Evolutionary conservation across 2,888 invertebrate species (phyloP), one percentile per base, ranked within the genome.

Genomic region (Epirrhoe alternata): DNA sequence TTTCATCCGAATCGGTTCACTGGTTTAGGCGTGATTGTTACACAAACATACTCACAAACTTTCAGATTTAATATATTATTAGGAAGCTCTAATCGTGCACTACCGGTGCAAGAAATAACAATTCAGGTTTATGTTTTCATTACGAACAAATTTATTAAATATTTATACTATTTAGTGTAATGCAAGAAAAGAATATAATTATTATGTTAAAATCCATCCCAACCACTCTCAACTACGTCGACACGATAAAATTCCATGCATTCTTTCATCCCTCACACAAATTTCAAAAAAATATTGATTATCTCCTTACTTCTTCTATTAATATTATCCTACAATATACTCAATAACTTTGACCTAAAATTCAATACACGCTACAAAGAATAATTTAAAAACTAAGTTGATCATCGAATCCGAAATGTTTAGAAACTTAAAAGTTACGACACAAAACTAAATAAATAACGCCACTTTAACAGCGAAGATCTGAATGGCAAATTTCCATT

Each of bases 111-210:
- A 45, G 8, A 61, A 61, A 53, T 38, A 50, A 56, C 14, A 62
- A 55, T 62, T 62, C 35, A 55, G 16, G 31, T 10, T 33, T 7
- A 4, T 6, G 38, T 55, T 68, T 66, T 55, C 5, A 64, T 54
- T 68, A 61, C 52, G 38, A 63, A 66, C 73, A 71, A 71, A 64
- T 71, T 72, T 61, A 66, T 68, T 63, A 57, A 58, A 50, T 59
- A 64, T 60, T 64, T 42, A 61, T 56, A 30, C 57, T 54, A 69
- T 56, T 65, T 53, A 30, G 53, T 30, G 24, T 16, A 53, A 61
- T 61, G 38, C 3, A 12, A 42, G 12, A 30, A 49, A 59, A 51
- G 38, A 30, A 58, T 17, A 33, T 38, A 24, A n/a, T n/a, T 52
- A 56, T 50, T 14, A 51, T 16, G 38, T 55, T 35, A 38, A 63